Percentiles rank a stretch among this genome's conserved stretches.
Conservation (phyloP, 2,797 vertebrate genomes). For the Propithecus deckenii region DNA sequence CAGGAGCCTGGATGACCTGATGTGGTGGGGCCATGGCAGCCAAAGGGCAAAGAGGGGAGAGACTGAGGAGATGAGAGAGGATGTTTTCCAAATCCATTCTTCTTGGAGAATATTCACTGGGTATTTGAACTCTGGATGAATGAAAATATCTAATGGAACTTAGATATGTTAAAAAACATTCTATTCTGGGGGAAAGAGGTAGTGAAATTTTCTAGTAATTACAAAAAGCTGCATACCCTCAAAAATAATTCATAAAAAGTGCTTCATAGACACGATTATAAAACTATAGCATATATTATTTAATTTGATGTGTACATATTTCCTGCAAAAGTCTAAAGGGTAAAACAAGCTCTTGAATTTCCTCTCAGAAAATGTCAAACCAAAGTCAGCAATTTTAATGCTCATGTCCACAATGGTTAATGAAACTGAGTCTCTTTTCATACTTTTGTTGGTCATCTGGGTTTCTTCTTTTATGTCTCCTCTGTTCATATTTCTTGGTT, state of each 20-base stretch:
- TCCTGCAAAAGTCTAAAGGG: neutral
- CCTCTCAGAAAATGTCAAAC: conserved; percentile 24
- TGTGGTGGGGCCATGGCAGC: too few relatives aligned
- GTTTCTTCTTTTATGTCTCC: neutral
- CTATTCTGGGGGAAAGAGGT: neutral
- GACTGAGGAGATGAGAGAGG: neutral
- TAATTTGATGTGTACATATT: neutral
- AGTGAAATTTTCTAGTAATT: neutral
- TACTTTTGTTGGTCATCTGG: neutral
- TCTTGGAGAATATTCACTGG: neutral
- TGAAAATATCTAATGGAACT: neutral
- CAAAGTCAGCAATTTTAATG: neutral
- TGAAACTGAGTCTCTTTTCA: neutral
- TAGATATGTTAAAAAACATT: neutral
- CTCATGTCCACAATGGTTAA: neutral
- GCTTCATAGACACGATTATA: neutral
- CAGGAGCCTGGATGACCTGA: neutral
- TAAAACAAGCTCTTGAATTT: neutral
- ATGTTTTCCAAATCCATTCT: neutral
- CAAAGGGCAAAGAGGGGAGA: neutral
- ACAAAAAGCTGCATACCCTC: neutral
- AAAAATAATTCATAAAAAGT: conserved; percentile 1
- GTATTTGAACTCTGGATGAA: conserved; percentile 6
- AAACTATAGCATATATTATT: neutral
- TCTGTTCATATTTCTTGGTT: neutral